phyloP scores from a whole-genome alignment of 2,888 invertebrate genomes.

The Nebria salina region DNA sequence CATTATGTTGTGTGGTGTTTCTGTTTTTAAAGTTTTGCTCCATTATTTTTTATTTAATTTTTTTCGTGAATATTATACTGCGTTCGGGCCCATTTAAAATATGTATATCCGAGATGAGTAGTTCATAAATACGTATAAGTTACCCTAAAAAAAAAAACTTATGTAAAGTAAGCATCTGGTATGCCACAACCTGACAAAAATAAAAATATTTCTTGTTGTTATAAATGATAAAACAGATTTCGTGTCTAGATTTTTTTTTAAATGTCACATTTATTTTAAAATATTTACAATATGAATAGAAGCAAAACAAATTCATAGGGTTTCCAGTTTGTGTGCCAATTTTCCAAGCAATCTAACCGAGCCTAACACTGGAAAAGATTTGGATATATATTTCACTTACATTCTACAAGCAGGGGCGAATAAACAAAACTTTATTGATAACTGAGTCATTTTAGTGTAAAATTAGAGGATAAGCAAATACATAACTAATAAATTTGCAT shows the following conservation, averaged over 20 bases:
- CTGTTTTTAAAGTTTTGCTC: background rate
- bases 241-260: background rate
- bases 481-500: too few relatives aligned
- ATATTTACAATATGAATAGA: too few relatives aligned
- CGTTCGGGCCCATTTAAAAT: background rate
- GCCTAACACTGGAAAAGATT: too few relatives aligned
- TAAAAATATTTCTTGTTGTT: background rate
- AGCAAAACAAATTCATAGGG: too few relatives aligned
- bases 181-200: background rate
- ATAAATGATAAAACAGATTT: background rate
- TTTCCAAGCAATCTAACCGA: too few relatives aligned
- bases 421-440: too few relatives aligned
- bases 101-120: background rate
- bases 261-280: too few relatives aligned
- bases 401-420: too few relatives aligned
- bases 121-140: background rate
- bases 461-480: too few relatives aligned
- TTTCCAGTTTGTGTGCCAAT: too few relatives aligned
- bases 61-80: background rate
- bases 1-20: background rate
- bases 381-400: too few relatives aligned
- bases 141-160: background rate
- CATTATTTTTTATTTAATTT: background rate
- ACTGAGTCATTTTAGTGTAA: too few relatives aligned
- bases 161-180: background rate